phyloP scores from a whole-genome alignment of 2,888 invertebrate genomes.

The Drosophila tanythrix region DNA sequence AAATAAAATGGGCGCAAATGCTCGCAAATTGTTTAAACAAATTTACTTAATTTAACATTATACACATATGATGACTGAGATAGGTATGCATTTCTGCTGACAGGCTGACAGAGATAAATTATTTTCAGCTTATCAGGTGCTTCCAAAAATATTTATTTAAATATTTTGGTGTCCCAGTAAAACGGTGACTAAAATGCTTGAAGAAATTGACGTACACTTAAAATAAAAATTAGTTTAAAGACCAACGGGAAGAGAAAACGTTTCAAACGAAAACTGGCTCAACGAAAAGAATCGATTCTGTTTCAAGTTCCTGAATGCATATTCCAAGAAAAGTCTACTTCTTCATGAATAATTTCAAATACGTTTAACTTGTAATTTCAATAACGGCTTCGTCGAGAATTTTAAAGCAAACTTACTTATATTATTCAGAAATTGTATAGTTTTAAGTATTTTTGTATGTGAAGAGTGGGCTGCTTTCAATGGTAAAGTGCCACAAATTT shows the following conservation, averaged over 20 bases:
- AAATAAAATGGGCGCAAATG: conserved; percentile 15
- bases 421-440: background rate
- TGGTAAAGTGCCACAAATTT: background rate
- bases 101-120: background rate
- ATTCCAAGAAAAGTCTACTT: background rate
- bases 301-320: too few relatives aligned
- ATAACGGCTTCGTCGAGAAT: background rate
- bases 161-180: background rate
- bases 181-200: rapidly evolving
- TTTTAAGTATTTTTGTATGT: background rate
- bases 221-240: background rate
- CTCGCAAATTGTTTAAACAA: conserved; percentile 37
- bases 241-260: background rate
- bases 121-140: background rate
- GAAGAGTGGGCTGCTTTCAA: background rate
- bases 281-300: background rate
- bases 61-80: background rate
- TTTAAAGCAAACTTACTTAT: background rate
- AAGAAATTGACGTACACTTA: too few relatives aligned
- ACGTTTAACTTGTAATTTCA: background rate
- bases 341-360: background rate
- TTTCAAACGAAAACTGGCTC: background rate
- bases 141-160: background rate
- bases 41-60: conserved; percentile 14
- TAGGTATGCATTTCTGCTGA: background rate